Evolutionary conservation across 2,888 invertebrate species (phyloP).

Genomic region (Clivina fossor): DNA sequence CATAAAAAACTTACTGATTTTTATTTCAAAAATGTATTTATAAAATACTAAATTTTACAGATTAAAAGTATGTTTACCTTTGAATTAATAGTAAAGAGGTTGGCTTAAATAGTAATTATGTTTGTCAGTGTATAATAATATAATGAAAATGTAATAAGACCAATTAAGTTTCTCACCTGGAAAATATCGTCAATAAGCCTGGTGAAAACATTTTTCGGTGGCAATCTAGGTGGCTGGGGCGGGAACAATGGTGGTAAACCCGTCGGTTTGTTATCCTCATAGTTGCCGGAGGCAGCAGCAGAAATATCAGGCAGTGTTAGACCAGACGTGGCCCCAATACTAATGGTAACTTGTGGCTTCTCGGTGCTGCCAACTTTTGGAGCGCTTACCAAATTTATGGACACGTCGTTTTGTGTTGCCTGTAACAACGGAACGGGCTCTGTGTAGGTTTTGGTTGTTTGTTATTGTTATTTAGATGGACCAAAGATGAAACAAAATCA

Average conservation of each 20-base stretch:
- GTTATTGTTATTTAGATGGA: no score
- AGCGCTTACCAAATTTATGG: conserved; percentile 43
- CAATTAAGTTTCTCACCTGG: conserved; percentile 43
- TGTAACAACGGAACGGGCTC: no score
- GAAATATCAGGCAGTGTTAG: conserved; percentile 14
- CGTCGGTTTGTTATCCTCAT: conserved; percentile 37
- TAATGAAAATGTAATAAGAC: background rate
- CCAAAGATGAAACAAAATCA: no score
- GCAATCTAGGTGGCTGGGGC: conserved; percentile 45
- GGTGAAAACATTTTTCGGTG: conserved; percentile 48
- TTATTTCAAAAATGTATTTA: no score
- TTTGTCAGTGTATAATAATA: no score
- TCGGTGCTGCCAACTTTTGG: no score
- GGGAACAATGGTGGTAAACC: conserved; percentile 36
- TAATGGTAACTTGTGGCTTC: conserved; percentile 41
- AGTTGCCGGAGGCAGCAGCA: conserved; percentile 23
- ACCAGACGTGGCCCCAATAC: conserved; percentile 21
- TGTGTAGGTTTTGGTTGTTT: no score
- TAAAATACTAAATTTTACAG: no score
- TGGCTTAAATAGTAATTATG: no score
- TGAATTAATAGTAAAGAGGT: no score
- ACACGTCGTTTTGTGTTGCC: conserved; percentile 47
- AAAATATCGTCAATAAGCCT: conserved; percentile 51
- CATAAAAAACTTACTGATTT: no score
- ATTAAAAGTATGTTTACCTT: no score